Conservation (phyloP, 1,140 invertebrate genomes). For the Tetramorium alpestre region DNA sequence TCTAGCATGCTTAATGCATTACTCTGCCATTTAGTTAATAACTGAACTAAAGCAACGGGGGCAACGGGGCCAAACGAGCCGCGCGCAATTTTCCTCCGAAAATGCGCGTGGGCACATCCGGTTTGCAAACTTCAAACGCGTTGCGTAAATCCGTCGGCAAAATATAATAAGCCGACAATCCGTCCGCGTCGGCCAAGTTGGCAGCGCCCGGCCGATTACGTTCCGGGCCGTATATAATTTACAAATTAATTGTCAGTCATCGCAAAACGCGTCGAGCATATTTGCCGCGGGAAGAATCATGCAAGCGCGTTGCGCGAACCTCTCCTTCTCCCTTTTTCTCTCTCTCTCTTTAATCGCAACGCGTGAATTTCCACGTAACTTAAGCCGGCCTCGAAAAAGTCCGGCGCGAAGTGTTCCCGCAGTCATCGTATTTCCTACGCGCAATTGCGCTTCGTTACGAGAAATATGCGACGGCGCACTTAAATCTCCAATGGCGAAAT, state of each 20-base stretch:
- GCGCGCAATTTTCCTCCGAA: slow-evolving; percentile 20
- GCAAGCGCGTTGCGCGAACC: neutral
- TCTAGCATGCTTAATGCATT: slow-evolving; percentile 43
- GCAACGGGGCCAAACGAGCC: neutral
- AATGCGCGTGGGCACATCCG: slow-evolving; percentile 6
- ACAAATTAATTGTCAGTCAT: slow-evolving; percentile 48
- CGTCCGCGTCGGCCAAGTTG: neutral
- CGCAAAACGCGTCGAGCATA: slow-evolving; percentile 13
- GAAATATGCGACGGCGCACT: slow-evolving; percentile 6
- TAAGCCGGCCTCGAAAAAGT: slow-evolving; percentile 14
- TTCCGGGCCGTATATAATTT: slow-evolving; percentile 29
- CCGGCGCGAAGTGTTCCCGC: neutral
- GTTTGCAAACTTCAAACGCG: slow-evolving; percentile 30
- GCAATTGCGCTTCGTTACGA: slow-evolving; percentile 28
- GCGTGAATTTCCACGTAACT: slow-evolving; percentile 16
- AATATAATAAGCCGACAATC: slow-evolving; percentile 44
- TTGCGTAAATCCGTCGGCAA: slow-evolving; percentile 30
- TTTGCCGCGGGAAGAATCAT: neutral
- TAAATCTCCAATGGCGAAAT: slow-evolving; percentile 1
- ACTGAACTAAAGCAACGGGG: slow-evolving; percentile 20
- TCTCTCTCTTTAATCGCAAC: neutral
- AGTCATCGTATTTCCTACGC: neutral
- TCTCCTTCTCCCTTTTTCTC: neutral
- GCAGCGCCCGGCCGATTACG: neutral
- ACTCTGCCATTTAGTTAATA: slow-evolving; percentile 56